Conservation (phyloP, 1,140 invertebrate genomes). For the fruit fly (Drosophila melanogaster) region DNA sequence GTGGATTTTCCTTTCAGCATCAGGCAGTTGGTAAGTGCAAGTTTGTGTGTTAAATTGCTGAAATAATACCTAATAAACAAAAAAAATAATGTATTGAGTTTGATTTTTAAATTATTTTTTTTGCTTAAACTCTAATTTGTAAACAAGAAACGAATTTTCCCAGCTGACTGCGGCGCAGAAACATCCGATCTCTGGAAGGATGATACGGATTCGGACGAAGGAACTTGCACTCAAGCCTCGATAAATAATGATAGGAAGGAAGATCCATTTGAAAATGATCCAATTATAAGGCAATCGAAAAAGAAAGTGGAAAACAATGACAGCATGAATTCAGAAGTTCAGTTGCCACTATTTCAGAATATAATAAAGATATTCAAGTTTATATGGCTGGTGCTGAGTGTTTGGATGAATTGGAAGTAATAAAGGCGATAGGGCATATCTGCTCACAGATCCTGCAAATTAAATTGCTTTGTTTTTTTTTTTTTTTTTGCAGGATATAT, state of each 20-base stretch:
- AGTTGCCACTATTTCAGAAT: background rate
- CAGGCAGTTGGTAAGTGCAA: slow-evolving; percentile 8
- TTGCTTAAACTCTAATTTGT: background rate
- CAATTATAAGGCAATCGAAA: background rate
- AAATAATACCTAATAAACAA: no score
- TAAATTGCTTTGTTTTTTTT: slow-evolving; percentile 1
- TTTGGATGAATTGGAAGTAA: slow-evolving; percentile 16
- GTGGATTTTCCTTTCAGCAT: slow-evolving; percentile 2
- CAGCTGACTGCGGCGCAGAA: slow-evolving; percentile 10
- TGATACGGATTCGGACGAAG: background rate
- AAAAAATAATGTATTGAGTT: background rate
- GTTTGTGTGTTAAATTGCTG: background rate
- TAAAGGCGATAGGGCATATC: background rate
- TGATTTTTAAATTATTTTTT: background rate
- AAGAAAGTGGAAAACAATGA: no score
- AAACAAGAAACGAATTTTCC: background rate
- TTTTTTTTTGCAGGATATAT: background rate
- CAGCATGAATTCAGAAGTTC: background rate
- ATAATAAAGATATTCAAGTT: background rate
- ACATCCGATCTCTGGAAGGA: slow-evolving; percentile 4
- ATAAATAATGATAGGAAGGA: background rate
- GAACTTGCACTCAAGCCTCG: background rate
- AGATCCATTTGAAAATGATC: background rate
- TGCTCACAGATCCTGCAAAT: background rate
- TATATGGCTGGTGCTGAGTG: slow-evolving; percentile 2